Evolutionary conservation across 2,797 vertebrate genomes (phyloP).

Genomic region (Tinamus major): DNA sequence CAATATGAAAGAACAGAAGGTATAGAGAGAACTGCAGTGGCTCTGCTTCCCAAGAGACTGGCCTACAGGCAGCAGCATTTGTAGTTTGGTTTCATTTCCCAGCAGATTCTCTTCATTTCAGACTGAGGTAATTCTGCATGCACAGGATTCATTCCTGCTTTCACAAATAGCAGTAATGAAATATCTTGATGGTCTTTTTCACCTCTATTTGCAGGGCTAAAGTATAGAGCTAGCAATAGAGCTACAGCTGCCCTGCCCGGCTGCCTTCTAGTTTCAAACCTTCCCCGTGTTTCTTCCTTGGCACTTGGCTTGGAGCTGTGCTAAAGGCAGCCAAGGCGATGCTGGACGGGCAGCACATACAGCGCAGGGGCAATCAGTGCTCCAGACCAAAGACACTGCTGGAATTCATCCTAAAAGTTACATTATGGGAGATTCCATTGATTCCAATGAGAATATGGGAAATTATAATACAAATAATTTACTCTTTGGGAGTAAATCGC

Average conservation of each 20-base stretch:
- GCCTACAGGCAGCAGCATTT: background rate
- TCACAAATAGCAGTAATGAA: background rate
- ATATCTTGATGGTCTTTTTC: background rate
- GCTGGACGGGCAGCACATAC: background rate
- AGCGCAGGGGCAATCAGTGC: background rate
- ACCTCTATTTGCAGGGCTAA: background rate
- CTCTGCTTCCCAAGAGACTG: rapidly evolving
- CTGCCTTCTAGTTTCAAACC: background rate
- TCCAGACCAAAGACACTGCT: background rate
- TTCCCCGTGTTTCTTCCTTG: background rate
- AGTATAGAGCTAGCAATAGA: background rate
- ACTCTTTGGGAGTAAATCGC: background rate
- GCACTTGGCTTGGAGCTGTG: background rate
- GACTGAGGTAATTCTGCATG: background rate
- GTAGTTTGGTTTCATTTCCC: background rate
- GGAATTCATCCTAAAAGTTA: background rate
- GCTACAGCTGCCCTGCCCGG: background rate
- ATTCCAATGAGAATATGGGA: background rate
- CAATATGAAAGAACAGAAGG: background rate
- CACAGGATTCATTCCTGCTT: background rate
- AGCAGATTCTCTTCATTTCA: background rate
- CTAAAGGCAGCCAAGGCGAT: background rate
- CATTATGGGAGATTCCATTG: background rate
- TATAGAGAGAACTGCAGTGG: background rate
- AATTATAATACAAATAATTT: background rate